Conservation (phyloP, 2,113 vertebrate genomes). For the Microtus montanus region DNA sequence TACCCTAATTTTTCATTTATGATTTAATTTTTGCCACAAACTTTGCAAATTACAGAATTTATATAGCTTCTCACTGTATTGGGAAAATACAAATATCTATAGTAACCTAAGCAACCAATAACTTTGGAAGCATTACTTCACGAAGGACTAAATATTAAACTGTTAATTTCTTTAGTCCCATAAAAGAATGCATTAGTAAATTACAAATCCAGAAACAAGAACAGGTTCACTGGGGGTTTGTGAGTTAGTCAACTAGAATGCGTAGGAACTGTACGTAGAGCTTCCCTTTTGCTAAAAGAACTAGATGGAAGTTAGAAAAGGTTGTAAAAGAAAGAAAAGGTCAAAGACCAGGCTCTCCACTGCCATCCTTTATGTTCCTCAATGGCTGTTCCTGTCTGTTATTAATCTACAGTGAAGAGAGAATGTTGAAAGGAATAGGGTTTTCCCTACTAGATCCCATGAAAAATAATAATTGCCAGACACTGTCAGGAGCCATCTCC, state of each 20-base stretch:
- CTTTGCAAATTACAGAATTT: neutral
- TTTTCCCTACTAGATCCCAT: neutral
- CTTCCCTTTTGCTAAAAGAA: neutral
- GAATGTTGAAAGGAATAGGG: neutral
- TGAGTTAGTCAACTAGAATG: neutral
- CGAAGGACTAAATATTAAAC: neutral
- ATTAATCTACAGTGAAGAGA: neutral
- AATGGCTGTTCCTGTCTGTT: neutral
- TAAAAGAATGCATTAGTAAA: neutral
- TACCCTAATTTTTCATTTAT: neutral
- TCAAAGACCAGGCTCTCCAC: neutral
- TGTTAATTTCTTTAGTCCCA: neutral
- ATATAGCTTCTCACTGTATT: neutral
- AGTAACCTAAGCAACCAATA: neutral
- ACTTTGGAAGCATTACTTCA: neutral
- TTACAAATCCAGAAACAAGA: conserved; percentile 1
- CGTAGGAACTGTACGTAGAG: neutral
- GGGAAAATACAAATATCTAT: neutral
- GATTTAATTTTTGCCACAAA: neutral
- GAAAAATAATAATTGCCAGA: conserved; percentile 5
- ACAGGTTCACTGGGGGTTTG: neutral
- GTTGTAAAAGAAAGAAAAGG: neutral
- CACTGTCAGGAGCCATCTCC: no score
- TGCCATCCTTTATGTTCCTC: neutral
- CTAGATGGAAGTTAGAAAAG: neutral